Conservation (phyloP, 2,888 invertebrate genomes). For the Cotesia congregata region DNA sequence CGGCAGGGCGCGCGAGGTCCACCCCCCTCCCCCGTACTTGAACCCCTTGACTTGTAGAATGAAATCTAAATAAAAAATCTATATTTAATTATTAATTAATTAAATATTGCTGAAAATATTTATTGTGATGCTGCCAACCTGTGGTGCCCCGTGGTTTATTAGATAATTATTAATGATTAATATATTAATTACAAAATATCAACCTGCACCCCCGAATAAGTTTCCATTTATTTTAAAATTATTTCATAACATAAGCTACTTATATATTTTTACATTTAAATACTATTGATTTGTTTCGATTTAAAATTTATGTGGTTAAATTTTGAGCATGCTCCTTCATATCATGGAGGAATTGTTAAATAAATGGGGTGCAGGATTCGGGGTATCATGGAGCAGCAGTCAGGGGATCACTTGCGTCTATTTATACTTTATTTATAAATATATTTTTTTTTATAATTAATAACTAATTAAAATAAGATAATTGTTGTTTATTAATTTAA, state of each 20-base stretch:
- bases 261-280: too few species aligned
- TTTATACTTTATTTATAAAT: constrained; percentile 22
- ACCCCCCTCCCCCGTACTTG: constrained; percentile 68
- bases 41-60: constrained; percentile 56
- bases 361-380: constrained; percentile 1
- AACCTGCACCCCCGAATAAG: constrained; percentile 37
- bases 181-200: constrained; percentile 20
- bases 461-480: constrained; percentile 27
- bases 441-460: constrained; percentile 27
- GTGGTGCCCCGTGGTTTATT: constrained; percentile 49
- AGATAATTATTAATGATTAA: constrained; percentile 35
- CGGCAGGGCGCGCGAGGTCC: constrained; percentile 70
- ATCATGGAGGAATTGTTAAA: background rate
- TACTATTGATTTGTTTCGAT: background rate
- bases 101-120: constrained; percentile 36
- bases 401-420: background rate
- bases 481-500: too few species aligned
- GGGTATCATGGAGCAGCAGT: background rate
- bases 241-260: constrained; percentile 29
- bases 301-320: background rate
- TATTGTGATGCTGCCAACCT: constrained; percentile 47
- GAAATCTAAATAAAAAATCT: constrained; percentile 33
- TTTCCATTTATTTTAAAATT: constrained; percentile 21
- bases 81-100: constrained; percentile 23
- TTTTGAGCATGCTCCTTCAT: too few species aligned